Conservation (phyloP, 2,113 vertebrate species). For the Talpa occidentalis region DNA sequence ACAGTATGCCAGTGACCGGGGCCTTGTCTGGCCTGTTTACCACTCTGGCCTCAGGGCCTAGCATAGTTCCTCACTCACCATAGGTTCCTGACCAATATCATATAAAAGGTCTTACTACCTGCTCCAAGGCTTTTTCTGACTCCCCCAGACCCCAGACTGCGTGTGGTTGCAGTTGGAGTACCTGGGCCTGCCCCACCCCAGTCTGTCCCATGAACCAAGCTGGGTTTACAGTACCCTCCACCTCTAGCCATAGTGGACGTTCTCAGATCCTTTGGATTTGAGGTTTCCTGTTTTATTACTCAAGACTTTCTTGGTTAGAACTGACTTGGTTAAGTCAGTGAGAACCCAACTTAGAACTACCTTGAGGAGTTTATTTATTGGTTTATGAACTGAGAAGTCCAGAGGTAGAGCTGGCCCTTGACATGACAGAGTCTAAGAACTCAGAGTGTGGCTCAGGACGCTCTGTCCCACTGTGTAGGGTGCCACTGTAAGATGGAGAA, state of each 20-base stretch:
- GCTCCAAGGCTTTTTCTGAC: not conserved
- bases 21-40: not conserved
- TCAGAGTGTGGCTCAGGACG: not conserved
- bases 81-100: not conserved
- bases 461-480: not conserved
- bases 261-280: not conserved
- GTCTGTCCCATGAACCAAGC: not conserved
- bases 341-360: not conserved
- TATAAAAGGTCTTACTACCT: not conserved
- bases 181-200: not conserved
- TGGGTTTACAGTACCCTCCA: not conserved
- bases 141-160: not conserved
- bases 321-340: not conserved
- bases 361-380: not conserved
- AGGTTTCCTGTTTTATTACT: not conserved
- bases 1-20: no score
- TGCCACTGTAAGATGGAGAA: not conserved
- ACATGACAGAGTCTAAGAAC: not conserved
- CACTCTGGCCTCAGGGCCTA: not conserved
- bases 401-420: not conserved
- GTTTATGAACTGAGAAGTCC: not conserved
- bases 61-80: not conserved
- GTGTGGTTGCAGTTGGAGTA: not conserved
- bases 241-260: not conserved
- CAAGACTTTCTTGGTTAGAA: slow-evolving; percentile 50